Evolutionary conservation across 2,113 vertebrate genomes (phyloP), one percentile per base, ranked within the genome.

Genomic region (Calcarius ornatus): DNA sequence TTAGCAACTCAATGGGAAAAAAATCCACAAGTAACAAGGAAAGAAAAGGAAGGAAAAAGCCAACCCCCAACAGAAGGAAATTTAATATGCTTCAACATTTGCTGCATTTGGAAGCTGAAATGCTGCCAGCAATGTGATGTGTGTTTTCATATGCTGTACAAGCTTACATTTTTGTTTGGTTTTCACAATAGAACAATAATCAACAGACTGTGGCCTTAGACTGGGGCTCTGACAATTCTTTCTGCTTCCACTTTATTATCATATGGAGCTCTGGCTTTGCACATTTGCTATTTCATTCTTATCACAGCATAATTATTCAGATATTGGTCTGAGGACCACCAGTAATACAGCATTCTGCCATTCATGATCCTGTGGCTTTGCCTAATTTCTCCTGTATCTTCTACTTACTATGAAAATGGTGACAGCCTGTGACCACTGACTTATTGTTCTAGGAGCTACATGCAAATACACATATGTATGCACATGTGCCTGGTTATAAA

Each of bases 21-120:
- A 38, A 6, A 5, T 61, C 59, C 25, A 20, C 59, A 38, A 61
- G 35, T 38, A 61, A 38, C 25, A 28, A 61, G 59, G 59, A 61
- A 28, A 61, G 25, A 61, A 38, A 38, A 61, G 37, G 37, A 61
- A 61, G 25, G 37, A 28, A 38, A 60, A 61, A 13, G 35, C 17
- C 37, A 61, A 61, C 35, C 37, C 37, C 25, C 25, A 28, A 38
- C 35, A 38, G 59, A 28, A 95, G 42, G 54, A 91, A 91, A 90
- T 88, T 96, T 87, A 88, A 91, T 96, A 90, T 90, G 81, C 78
- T 96, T 86, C 79, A 93, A 86, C 92, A 90, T 92, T 96, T 95
- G 75, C 92, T 83, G 54, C 59, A 75, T 92, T 93, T 88, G n/a
- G n/a, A 92, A 95, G 60, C 60, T 94, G 93, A 96, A 95, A 90